Evolutionary conservation across 2,113 vertebrate genomes (phyloP).

Genomic region (Chitala chitala): DNA sequence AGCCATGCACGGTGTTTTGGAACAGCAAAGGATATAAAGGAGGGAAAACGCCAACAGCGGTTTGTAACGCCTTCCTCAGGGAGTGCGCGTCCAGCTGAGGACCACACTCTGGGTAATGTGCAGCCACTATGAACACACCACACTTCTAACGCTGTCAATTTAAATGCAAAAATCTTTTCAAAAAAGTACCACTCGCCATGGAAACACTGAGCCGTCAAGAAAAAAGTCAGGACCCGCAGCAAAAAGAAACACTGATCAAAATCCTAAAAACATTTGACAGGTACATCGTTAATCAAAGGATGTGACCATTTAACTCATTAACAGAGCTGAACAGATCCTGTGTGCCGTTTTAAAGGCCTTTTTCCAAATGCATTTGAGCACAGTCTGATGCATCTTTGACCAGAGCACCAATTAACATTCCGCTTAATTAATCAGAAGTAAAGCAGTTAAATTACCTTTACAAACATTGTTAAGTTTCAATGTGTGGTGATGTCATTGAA

Average conservation of each 20-base stretch:
- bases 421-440: constrained; percentile 14
- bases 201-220: too few species aligned
- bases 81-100: constrained; percentile 72
- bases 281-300: neutral
- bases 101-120: constrained; percentile 74
- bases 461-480: constrained; percentile 12
- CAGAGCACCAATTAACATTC: constrained; percentile 1
- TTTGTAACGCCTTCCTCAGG: constrained; percentile 72
- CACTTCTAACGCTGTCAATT: constrained; percentile 64
- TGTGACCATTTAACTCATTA: neutral
- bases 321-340: neutral
- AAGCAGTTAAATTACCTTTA: constrained; percentile 13
- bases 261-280: neutral
- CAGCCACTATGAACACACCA: constrained; percentile 59
- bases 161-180: constrained; percentile 3
- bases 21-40: constrained; percentile 61
- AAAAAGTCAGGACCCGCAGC: neutral
- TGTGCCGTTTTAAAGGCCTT: neutral
- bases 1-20: constrained; percentile 80
- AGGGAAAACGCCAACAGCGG: constrained; percentile 64
- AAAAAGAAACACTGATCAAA: neutral
- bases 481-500: neutral
- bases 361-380: neutral
- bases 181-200: neutral
- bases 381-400: too few species aligned